Base-by-base conservation (phyloP, 2,888 invertebrate species). In the Hypomecis punctinalis region DNA sequence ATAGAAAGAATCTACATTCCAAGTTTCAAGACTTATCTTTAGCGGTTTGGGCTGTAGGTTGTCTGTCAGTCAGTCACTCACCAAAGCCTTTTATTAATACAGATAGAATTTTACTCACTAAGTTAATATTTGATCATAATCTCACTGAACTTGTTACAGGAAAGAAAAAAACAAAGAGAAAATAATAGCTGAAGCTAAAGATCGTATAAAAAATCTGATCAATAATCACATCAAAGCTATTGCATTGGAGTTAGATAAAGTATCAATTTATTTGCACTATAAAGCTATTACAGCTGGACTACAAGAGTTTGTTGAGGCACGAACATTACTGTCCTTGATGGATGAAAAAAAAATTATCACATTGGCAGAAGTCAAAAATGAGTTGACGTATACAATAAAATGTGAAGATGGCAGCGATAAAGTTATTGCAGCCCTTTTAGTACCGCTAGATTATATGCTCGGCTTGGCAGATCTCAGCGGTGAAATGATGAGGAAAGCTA, bases 401-500 rank as follows among this genome's bases (percentile, higher is more conserved):
- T 75, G 71, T 23, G 73, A 72, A 5, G 76, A 80, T 7, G 76
- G 75, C 0, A 13, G 23, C 9, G 81, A 84, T 11, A 6, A 47
- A 54, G 42, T 9, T 10, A 9, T 63, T 1, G 1, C 23, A 0
- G 87, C 91, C 5, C 69, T 86, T 75, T 67, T 95, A 6, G 87
- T 94, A 11, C 92, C 93, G 5, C 80, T 81, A 13, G 95, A 95
- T 71, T 95, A 94, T 54, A 93, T 98, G 79, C 87, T 98, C 46
- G 98, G 98, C 0, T 85, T 98, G 42, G 96, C 96, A 0, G 98
- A 98, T 88, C 92, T 98, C 37, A 97, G 97, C 0, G 98, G 98
- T 0, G 98, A 98, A 85, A 84, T 98, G 48, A 98, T 98, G 98
- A 94, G 98, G 55, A 95, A 96, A 73, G 97, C 97, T 59, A 97